phyloP scores from a whole-genome alignment of 2,113 vertebrate species.

The Nothobranchius kuhntae region DNA sequence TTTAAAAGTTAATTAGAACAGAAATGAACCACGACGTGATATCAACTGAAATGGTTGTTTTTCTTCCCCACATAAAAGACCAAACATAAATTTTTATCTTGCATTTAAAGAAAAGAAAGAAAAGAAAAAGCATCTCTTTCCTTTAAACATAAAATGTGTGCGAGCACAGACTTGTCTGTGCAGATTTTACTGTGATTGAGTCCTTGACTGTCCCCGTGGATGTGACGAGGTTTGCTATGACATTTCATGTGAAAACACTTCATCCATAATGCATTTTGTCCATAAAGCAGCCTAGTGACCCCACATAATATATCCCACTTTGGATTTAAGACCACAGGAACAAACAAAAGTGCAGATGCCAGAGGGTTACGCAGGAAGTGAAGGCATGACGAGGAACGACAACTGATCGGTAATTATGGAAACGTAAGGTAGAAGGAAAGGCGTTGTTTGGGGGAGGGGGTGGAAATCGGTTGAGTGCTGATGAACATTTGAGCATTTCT shows the following conservation, averaged over 20 bases:
- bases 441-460: conserved; percentile 8
- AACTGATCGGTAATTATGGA: conserved; percentile 63
- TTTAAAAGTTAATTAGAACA: background rate
- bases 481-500: conserved; percentile 78
- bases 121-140: background rate
- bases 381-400: conserved; percentile 22
- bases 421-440: conserved; percentile 30
- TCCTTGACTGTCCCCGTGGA: conserved; percentile 37
- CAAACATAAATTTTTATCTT: background rate
- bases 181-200: conserved; percentile 24
- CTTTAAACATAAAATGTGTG: conserved; percentile 11
- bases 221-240: conserved; percentile 21
- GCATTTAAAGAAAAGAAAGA: background rate
- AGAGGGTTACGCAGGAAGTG: background rate
- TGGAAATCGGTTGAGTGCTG: conserved; percentile 60
- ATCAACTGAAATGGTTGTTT: too few relatives aligned
- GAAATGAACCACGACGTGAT: too few relatives aligned
- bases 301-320: conserved; percentile 3
- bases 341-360: conserved; percentile 21
- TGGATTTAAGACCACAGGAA: conserved; percentile 12
- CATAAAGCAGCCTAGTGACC: conserved; percentile 12
- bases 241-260: conserved; percentile 33
- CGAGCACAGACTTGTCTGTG: conserved; percentile 12
- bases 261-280: conserved; percentile 30
- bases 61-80: background rate